These are phyloP conservation scores for Epinephelus coioides DNA, from an alignment of 2,797 vertebrate genomes.

Conservation along the genomic window DNA sequence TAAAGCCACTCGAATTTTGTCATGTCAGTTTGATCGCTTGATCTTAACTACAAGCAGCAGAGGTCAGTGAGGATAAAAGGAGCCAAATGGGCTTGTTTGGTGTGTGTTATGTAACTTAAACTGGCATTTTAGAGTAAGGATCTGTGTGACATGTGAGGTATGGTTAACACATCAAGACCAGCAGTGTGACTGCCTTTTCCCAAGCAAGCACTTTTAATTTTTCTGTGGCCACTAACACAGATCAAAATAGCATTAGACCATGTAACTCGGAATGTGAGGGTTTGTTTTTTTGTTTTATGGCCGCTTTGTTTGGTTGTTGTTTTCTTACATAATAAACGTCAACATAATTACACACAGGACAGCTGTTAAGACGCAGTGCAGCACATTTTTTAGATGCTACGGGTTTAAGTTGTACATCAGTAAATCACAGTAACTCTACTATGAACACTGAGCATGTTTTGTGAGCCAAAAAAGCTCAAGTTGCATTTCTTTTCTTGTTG, in stretches of 20 bases:
- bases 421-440: constrained; percentile 44
- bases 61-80: constrained; percentile 45
- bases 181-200: constrained; percentile 63
- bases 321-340: constrained; percentile 76
- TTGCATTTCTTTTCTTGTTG: constrained; percentile 28
- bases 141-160: constrained; percentile 62
- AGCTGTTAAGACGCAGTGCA: constrained; percentile 72
- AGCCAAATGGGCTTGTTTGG: constrained; percentile 62
- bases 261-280: constrained; percentile 76
- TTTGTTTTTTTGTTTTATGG: constrained; percentile 77
- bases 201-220: constrained; percentile 74
- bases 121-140: constrained; percentile 34
- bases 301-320: constrained; percentile 76
- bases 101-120: constrained; percentile 54
- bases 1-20: constrained; percentile 54
- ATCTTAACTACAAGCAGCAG: constrained; percentile 51
- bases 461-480: not conserved
- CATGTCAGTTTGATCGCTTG: constrained; percentile 62
- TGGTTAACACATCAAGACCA: constrained; percentile 69
- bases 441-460: constrained; percentile 32
- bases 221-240: constrained; percentile 62
- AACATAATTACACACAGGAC: constrained; percentile 81
- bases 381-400: constrained; percentile 66
- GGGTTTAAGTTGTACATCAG: constrained; percentile 37
- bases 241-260: constrained; percentile 79